Conservation (phyloP, 1,140 invertebrate species). For the Anastrepha ludens region DNA sequence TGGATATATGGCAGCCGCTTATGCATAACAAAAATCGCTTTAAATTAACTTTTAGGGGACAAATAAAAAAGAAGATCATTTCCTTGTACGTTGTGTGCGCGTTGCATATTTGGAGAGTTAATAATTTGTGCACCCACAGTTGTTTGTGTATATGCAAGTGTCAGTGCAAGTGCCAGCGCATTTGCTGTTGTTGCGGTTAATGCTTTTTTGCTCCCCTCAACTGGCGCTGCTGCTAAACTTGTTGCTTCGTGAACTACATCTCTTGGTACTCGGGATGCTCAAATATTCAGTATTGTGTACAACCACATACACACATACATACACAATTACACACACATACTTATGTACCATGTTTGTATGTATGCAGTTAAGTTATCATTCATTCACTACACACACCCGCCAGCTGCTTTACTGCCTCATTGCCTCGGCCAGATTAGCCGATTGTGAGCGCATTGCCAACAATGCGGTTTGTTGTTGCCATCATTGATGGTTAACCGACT, state of each 20-base stretch:
- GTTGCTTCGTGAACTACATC: not conserved
- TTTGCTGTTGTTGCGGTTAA: too few relatives aligned
- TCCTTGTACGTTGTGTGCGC: not conserved
- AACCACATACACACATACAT: not conserved
- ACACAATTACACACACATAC: not conserved
- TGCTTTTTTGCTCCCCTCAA: not conserved
- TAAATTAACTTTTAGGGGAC: not conserved
- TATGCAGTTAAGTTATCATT: not conserved
- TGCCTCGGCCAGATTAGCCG: constrained; percentile 11
- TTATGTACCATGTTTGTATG: not conserved
- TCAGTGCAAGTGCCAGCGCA: too few relatives aligned
- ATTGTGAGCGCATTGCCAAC: constrained; percentile 15
- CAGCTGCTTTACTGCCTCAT: not conserved
- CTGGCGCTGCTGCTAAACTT: not conserved
- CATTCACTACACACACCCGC: not conserved
- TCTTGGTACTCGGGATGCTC: too few relatives aligned
- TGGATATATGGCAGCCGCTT: too few relatives aligned
- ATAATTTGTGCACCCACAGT: not conserved
- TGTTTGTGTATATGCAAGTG: too few relatives aligned
- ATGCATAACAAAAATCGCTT: not conserved
- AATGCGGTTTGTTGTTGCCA: constrained; percentile 15
- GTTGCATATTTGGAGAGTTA: not conserved
- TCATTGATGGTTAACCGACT: constrained; percentile 27
- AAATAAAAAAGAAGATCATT: not conserved
- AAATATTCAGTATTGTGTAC: too few relatives aligned